These are phyloP conservation scores for Andricus quercusramuli DNA, from an alignment of 2,888 invertebrate genomes.

Conservation along the genomic window DNA sequence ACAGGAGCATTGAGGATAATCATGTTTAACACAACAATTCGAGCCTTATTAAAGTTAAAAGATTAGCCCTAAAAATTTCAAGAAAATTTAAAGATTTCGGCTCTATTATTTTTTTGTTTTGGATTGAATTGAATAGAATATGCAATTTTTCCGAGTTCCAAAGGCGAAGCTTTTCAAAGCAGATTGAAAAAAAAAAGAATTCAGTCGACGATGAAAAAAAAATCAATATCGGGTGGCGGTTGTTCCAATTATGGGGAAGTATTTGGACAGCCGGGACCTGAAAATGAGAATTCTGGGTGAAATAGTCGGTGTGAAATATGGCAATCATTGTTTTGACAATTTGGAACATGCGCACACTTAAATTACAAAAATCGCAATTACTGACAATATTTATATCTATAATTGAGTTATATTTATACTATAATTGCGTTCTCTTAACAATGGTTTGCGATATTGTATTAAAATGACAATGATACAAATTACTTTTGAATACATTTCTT, in stretches of 20 bases:
- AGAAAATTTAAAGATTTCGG: neutral
- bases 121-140: neutral
- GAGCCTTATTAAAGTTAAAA: neutral
- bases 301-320: neutral
- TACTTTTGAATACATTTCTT: neutral
- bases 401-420: neutral
- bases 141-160: neutral
- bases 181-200: neutral
- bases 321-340: constrained; percentile 3
- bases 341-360: neutral
- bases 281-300: neutral
- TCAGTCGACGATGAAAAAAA: neutral
- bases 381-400: neutral
- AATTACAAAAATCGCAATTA: neutral
- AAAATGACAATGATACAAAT: neutral
- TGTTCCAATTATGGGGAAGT: constrained; percentile 74
- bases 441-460: neutral
- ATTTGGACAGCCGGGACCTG: constrained; percentile 62
- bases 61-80: no score
- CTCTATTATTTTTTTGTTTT: neutral
- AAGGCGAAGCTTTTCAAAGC: neutral
- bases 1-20: neutral
- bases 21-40: neutral
- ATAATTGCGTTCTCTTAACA: neutral
- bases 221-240: constrained; percentile 38